These are phyloP conservation scores for Perca schrenkii DNA, from an alignment of 2,113 vertebrate species.

Conservation along the genomic window DNA sequence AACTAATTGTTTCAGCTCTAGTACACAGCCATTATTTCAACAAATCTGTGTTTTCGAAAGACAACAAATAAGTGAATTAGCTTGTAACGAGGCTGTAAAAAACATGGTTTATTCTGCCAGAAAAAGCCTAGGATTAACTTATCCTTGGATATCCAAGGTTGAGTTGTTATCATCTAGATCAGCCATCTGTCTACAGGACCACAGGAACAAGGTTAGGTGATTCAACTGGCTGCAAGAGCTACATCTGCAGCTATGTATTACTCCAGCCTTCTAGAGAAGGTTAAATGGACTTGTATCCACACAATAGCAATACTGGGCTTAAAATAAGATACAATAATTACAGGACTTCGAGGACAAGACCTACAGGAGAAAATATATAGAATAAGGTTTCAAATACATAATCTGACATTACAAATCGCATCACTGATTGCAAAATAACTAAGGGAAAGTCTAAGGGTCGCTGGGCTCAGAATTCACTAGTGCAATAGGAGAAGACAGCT, in stretches of 20 bases:
- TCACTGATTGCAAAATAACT: not conserved
- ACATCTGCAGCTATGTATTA: slow-evolving; percentile 19
- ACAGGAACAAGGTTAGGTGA: slow-evolving; percentile 56
- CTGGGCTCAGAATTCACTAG: slow-evolving; percentile 19
- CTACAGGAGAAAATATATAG: not conserved
- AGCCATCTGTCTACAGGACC: slow-evolving; percentile 30
- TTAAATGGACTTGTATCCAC: slow-evolving; percentile 27
- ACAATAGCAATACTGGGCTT: not conserved
- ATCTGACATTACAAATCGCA: slow-evolving; percentile 5
- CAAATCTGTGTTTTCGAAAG: not conserved
- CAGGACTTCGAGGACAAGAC: not conserved
- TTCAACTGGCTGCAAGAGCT: slow-evolving; percentile 45
- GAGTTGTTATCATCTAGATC: slow-evolving; percentile 42
- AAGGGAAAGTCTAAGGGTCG: not conserved
- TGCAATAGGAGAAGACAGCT: slow-evolving; percentile 58
- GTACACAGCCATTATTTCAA: not conserved
- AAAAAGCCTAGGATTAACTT: not conserved
- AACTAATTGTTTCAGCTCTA: not conserved
- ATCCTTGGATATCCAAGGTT: slow-evolving; percentile 52
- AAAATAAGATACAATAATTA: not conserved
- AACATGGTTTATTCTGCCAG: slow-evolving; percentile 5
- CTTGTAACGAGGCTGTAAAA: not conserved
- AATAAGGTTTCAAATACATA: not conserved
- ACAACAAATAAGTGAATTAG: not conserved
- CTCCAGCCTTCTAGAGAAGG: slow-evolving; percentile 37